Percentiles rank a stretch among this genome's conserved stretches.
Conservation (phyloP, 2,797 vertebrate species). For the Melopsittacus undulatus region DNA sequence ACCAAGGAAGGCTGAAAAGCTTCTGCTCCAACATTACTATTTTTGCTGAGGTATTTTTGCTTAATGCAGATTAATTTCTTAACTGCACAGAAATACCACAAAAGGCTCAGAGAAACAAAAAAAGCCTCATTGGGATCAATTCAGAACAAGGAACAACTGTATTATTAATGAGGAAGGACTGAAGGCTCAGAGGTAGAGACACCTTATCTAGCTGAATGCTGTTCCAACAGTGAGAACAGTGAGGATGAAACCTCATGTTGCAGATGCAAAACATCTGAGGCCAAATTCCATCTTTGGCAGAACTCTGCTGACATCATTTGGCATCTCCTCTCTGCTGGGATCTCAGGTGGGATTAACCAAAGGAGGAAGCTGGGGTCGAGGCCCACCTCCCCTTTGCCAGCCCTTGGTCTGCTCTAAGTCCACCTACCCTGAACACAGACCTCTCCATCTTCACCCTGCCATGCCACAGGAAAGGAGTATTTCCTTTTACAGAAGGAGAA, state of each 20-base stretch:
- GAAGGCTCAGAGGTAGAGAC: neutral
- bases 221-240: neutral
- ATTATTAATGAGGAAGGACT: neutral
- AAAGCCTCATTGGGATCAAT: constrained; percentile 15
- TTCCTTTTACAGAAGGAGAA: constrained; percentile 1
- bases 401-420: neutral
- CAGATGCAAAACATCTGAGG: neutral
- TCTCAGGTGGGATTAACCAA: neutral
- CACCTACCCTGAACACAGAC: neutral
- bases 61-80: constrained; percentile 33
- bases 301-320: neutral
- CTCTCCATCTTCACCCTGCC: neutral
- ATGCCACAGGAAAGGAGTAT: neutral
- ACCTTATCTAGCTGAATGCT: neutral
- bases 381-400: neutral
- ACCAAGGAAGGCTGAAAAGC: neutral
- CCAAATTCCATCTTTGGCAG: neutral
- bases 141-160: neutral
- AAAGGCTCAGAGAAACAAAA: constrained; percentile 36
- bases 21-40: neutral
- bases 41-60: neutral
- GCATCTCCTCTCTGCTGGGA: neutral
- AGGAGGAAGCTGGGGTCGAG: neutral
- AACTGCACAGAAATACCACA: neutral
- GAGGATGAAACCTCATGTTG: neutral